These are phyloP conservation scores for Dione vanillae DNA, from an alignment of 2,888 invertebrate genomes.

Conservation along the genomic window DNA sequence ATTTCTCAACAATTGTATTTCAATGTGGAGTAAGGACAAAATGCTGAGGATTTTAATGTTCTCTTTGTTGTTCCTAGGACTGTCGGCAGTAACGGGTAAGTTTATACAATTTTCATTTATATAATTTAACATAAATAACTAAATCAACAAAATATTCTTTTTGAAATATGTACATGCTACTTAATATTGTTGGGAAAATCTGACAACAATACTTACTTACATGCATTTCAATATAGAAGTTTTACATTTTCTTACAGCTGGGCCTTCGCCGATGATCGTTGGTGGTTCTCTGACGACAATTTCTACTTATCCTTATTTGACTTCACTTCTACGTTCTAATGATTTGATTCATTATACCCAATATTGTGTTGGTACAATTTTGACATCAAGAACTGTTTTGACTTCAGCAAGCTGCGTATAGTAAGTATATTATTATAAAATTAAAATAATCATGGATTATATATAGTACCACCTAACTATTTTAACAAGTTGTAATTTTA, in stretches of 20 bases:
- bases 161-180: background rate
- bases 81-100: background rate
- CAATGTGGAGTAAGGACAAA: background rate
- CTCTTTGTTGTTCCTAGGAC: background rate
- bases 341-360: conserved; percentile 36
- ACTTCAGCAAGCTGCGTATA: conserved; percentile 48
- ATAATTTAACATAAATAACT: background rate
- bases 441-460: background rate
- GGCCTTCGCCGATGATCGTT: background rate
- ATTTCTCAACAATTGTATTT: background rate
- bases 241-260: background rate
- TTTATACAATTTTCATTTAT: background rate
- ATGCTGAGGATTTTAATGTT: background rate
- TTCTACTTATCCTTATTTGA: conserved; percentile 54
- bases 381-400: conserved; percentile 47
- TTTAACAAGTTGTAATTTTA: no score
- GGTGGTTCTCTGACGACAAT: conserved; percentile 39
- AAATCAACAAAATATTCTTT: background rate
- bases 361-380: conserved; percentile 47
- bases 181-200: background rate
- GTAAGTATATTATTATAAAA: no score
- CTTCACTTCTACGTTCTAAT: conserved; percentile 51
- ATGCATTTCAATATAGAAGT: background rate
- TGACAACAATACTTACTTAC: background rate
- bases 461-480: no score